A percentile compares a stretch with the other conserved stretches of the same genome.
phyloP scores from a whole-genome alignment of 2,888 invertebrate species.

The Nematopogon swammerdamellus region DNA sequence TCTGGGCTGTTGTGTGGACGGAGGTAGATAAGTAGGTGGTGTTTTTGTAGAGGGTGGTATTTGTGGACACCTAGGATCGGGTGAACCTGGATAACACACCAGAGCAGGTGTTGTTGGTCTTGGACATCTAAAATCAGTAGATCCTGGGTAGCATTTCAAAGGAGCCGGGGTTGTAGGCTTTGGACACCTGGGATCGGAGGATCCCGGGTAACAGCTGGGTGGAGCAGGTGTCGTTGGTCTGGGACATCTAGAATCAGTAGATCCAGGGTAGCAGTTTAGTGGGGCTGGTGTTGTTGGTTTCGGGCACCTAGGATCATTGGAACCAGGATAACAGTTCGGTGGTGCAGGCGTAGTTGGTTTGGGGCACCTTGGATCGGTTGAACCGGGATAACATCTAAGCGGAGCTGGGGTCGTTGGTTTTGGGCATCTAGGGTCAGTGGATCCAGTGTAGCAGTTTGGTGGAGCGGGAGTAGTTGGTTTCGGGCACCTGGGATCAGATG shows the following conservation, averaged over 20 bases:
- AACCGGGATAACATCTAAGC: slow-evolving; percentile 19
- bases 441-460: slow-evolving; percentile 15
- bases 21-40: slow-evolving; percentile 17
- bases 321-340: slow-evolving; percentile 24
- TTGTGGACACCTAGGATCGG: slow-evolving; percentile 21
- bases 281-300: slow-evolving; percentile 11
- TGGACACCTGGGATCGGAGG: slow-evolving; percentile 16
- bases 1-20: slow-evolving; percentile 13
- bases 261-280: slow-evolving; percentile 12
- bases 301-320: slow-evolving; percentile 22
- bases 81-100: slow-evolving; percentile 17
- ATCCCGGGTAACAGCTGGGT: slow-evolving; percentile 25
- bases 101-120: slow-evolving; percentile 8
- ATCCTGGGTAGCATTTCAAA: slow-evolving; percentile 24
- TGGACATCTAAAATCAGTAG: slow-evolving; percentile 16
- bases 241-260: slow-evolving; percentile 16
- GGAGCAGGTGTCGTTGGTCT: slow-evolving; percentile 9
- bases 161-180: slow-evolving; percentile 12
- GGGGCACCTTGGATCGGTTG: slow-evolving; percentile 19
- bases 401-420: slow-evolving; percentile 13
- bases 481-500: slow-evolving; percentile 16
- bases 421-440: slow-evolving; percentile 28
- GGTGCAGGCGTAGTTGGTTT: slow-evolving; percentile 8
- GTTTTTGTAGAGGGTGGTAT: slow-evolving; percentile 10
- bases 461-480: slow-evolving; percentile 12